Evolutionary conservation across 1,140 invertebrate species (phyloP).

Genomic region (Lepidurus couesii): DNA sequence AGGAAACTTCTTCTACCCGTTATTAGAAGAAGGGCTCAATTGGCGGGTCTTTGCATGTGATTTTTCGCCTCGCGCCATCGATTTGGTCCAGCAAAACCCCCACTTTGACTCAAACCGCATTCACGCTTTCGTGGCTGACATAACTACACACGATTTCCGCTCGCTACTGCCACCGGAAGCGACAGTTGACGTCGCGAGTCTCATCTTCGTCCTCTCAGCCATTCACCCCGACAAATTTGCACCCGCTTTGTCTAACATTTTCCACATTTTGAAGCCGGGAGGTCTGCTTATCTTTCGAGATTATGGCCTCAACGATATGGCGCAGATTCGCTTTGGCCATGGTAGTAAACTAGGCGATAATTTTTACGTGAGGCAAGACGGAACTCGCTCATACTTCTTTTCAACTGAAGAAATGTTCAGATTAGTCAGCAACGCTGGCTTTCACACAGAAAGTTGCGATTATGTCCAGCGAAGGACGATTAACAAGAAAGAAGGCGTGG

Average conservation of each 20-base stretch:
- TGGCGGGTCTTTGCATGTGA: constrained; percentile 87
- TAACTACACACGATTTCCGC: constrained; percentile 44
- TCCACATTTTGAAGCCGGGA: constrained; percentile 63
- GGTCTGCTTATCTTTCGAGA: constrained; percentile 87
- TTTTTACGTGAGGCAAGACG: constrained; percentile 95
- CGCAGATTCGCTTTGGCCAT: constrained; percentile 86
- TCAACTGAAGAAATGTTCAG: constrained; percentile 58
- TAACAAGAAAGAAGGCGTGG: constrained; percentile 83
- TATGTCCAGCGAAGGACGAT: constrained; percentile 82
- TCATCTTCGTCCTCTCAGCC: constrained; percentile 75
- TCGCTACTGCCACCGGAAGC: background rate
- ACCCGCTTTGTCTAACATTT: constrained; percentile 62
- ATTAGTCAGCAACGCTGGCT: constrained; percentile 61
- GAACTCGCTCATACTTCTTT: constrained; percentile 86
- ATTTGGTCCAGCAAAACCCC: constrained; percentile 68
- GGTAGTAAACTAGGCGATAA: constrained; percentile 90
- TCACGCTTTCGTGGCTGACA: constrained; percentile 62
- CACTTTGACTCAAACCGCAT: constrained; percentile 59
- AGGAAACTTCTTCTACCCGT: constrained; percentile 91
- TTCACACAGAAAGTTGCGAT: constrained; percentile 57
- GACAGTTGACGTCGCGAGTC: constrained; percentile 59
- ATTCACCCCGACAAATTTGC: constrained; percentile 73
- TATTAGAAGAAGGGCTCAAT: constrained; percentile 68
- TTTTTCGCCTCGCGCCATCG: constrained; percentile 82
- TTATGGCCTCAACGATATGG: constrained; percentile 97